Conservation (phyloP, 2,797 vertebrate species). For the Centroberyx gerrardi region DNA sequence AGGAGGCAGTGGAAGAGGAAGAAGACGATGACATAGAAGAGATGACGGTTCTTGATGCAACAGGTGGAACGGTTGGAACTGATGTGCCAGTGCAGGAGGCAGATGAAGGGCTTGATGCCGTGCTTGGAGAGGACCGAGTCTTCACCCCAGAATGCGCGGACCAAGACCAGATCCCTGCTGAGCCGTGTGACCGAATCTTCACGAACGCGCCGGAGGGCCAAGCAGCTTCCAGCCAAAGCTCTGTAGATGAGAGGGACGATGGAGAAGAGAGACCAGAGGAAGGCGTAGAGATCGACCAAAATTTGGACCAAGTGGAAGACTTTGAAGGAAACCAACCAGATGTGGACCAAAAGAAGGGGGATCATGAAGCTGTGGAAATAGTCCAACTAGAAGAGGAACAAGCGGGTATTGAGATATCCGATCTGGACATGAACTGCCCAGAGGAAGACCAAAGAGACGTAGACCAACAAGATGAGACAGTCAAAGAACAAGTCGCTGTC, state of each 20-base stretch:
- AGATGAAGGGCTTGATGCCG: conserved; percentile 19
- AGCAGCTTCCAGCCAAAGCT: neutral
- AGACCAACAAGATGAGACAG: conserved; percentile 10
- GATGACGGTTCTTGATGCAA: conserved; percentile 6
- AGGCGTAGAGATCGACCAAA: neutral
- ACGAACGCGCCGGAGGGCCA: neutral
- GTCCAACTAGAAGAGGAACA: neutral
- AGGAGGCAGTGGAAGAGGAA: conserved; percentile 14
- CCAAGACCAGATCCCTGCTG: conserved; percentile 1
- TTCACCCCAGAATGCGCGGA: neutral
- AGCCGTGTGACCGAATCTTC: neutral
- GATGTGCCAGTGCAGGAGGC: neutral
- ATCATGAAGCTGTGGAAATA: neutral
- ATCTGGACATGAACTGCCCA: neutral
- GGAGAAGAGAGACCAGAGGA: conserved; percentile 27
- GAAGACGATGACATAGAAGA: conserved; percentile 28
- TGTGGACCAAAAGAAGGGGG: neutral
- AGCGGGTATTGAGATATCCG: neutral
- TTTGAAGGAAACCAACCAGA: conserved; percentile 1
- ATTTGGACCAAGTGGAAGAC: neutral
- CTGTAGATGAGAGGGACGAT: conserved; percentile 27
- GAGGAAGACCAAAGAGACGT: conserved; percentile 16
- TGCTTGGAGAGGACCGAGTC: neutral
- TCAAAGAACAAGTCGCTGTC: conserved; percentile 1
- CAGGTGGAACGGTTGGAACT: neutral